Evolutionary conservation across 2,888 invertebrate species (phyloP).

Genomic region (Clanis bilineata): DNA sequence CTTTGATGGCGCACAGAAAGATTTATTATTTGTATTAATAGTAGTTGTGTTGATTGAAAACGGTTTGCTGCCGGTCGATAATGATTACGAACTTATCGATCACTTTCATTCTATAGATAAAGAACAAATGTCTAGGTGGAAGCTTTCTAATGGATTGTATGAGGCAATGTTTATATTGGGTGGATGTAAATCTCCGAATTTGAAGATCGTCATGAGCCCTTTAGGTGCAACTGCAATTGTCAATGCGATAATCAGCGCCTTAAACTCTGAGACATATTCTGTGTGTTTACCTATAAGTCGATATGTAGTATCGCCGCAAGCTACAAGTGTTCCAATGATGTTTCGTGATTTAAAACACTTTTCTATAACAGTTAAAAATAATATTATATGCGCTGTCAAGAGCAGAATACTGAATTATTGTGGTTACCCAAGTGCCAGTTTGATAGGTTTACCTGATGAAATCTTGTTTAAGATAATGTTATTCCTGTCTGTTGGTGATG

Average conservation of each 20-base stretch:
- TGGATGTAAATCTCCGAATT: conserved; percentile 47
- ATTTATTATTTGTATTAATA: conserved; percentile 61
- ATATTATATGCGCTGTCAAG: conserved; percentile 78
- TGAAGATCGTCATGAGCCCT: conserved; percentile 64
- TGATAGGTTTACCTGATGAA: conserved; percentile 71
- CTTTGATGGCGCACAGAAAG: conserved; percentile 56
- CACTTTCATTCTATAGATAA: conserved; percentile 36
- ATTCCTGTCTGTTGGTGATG: conserved; percentile 47
- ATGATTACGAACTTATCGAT: conserved; percentile 38
- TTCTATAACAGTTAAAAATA: conserved; percentile 77
- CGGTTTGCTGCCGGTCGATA: conserved; percentile 52
- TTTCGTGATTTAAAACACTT: conserved; percentile 72
- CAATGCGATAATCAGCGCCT: conserved; percentile 56
- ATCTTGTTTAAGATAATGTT: conserved; percentile 57
- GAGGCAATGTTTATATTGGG: conserved; percentile 53
- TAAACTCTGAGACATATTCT: conserved; percentile 64
- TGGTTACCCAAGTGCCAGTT: conserved; percentile 73
- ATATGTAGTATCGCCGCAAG: conserved; percentile 63
- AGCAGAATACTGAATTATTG: conserved; percentile 74
- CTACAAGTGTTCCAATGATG: conserved; percentile 60
- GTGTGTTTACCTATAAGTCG: conserved; percentile 63
- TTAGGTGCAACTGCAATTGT: conserved; percentile 58
- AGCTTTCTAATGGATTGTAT: conserved; percentile 47
- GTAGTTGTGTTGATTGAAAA: conserved; percentile 65
- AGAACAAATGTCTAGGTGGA: conserved; percentile 49